phyloP scores from a whole-genome alignment of 2,113 vertebrate genomes.

The Dipodomys ordii region DNA sequence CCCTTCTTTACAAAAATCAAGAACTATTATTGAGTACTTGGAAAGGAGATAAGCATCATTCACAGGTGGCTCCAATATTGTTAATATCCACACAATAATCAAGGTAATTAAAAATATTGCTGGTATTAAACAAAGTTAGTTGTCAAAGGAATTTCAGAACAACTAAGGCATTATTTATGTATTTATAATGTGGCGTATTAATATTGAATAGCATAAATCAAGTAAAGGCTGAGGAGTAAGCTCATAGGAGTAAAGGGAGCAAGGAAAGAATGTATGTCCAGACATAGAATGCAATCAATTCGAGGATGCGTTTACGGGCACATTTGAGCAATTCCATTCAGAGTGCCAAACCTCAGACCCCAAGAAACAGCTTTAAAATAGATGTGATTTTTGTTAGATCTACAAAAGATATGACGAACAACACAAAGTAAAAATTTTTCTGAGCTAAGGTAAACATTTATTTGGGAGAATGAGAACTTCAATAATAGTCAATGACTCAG shows the following conservation, averaged over 20 bases:
- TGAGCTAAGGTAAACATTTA: background rate
- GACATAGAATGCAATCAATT: background rate
- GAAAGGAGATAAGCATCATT: background rate
- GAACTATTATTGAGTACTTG: slow-evolving; percentile 10
- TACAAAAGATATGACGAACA: background rate
- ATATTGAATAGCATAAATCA: background rate
- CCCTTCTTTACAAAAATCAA: background rate
- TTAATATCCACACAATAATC: background rate
- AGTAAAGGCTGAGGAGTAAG: background rate
- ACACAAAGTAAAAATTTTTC: background rate
- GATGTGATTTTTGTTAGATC: accelerated
- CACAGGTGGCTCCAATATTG: background rate
- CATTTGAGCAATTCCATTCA: background rate
- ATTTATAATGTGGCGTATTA: background rate
- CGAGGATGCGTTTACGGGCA: background rate
- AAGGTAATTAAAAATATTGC: slow-evolving; percentile 24
- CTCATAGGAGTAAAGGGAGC: background rate
- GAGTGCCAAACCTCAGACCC: background rate
- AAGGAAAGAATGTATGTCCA: background rate
- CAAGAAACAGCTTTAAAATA: background rate
- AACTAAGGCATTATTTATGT: background rate
- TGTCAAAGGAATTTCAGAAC: background rate
- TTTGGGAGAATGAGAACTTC: background rate
- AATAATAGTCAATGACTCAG: background rate
- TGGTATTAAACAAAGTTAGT: slow-evolving; percentile 12